Base-by-base conservation (phyloP, 2,113 vertebrate species). In the Boulengeromyrus knoepffleri region DNA sequence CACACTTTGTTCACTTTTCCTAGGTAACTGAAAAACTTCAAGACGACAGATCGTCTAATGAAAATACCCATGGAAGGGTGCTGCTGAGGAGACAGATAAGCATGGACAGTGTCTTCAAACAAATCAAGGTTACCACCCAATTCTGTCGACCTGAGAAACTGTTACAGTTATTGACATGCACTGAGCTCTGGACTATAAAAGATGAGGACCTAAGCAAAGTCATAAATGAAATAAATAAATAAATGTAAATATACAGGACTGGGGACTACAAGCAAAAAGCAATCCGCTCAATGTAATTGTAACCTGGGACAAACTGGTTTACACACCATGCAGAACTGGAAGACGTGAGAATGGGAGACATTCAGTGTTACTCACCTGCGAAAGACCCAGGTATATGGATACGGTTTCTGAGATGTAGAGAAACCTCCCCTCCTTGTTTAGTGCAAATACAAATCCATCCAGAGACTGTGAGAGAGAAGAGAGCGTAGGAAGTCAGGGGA, bases 381-480 rank as follows among this genome's bases (percentile, higher is more conserved):
- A 99, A 94, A 99, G 97, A 90, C 98, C 98, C 95, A 99, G 97
- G 96, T 99, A 99, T 96, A 99, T 99, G 96, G 98, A 99, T 93
- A 99, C 98, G 3, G 98, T 99, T 97, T 99, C 99, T 0, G 98
- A 99, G 97, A 99, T 99, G 97, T 99, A 99, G 92, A 99, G 97
- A 97, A 99, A 99, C 93, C 97, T 97, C 95, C 98, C 98, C 96
- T 99, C 98, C 96, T 99, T 98, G 96, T 99, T 99, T 97, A 99
- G 97, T 98, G 98, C 98, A 98, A 99, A 99, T 96, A 99, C 97
- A 95, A 99, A 99, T 94, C 98, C 98, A 96, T 99, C 98, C 96
- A 99, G 97, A 94, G 98, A 99, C 98, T 99, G 96, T 88, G 94
- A 89, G 92, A 86, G 89, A 93, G 93, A 88, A 87, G 58, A 92